Percentiles rank a stretch among this genome's conserved stretches.
phyloP scores from a whole-genome alignment of 2,888 invertebrate genomes.

The Lordiphosa fenestrarum region DNA sequence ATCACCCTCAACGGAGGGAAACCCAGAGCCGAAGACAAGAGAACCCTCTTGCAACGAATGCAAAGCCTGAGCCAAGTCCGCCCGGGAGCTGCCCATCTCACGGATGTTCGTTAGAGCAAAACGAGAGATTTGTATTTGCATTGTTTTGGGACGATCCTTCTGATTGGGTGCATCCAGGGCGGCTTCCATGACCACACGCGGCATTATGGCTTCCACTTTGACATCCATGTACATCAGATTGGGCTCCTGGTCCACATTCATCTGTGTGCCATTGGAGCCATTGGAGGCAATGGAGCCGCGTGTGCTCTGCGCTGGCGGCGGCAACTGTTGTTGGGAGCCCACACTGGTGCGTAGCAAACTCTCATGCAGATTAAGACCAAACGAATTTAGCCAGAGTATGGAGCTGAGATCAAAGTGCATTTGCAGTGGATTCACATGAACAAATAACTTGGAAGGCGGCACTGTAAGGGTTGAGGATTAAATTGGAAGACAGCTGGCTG shows the following conservation, averaged over 20 bases:
- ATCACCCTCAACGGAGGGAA: slow-evolving; percentile 87
- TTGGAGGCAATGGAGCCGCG: slow-evolving; percentile 54
- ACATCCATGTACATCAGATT: slow-evolving; percentile 88
- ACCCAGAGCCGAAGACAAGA: slow-evolving; percentile 88
- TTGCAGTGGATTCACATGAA: slow-evolving; percentile 94
- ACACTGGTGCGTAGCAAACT: slow-evolving; percentile 83
- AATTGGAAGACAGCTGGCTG: fast-evolving
- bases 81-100: slow-evolving; percentile 83
- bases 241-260: slow-evolving; percentile 67
- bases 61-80: slow-evolving; percentile 90
- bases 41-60: slow-evolving; percentile 88
- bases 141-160: slow-evolving; percentile 91
- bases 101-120: slow-evolving; percentile 86
- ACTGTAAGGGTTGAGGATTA: slow-evolving; percentile 83
- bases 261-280: slow-evolving; percentile 69
- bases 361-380: slow-evolving; percentile 92
- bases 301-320: slow-evolving; percentile 27
- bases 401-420: slow-evolving; percentile 93
- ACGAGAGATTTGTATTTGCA: slow-evolving; percentile 84
- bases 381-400: slow-evolving; percentile 96
- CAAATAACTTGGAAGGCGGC: slow-evolving; percentile 95
- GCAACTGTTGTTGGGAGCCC: slow-evolving; percentile 58
- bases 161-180: slow-evolving; percentile 88
- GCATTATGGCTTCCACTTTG: slow-evolving; percentile 95
- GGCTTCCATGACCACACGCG: slow-evolving; percentile 87